Conservation (phyloP, 2,113 vertebrate species). For the Addax nasomaculatus region DNA sequence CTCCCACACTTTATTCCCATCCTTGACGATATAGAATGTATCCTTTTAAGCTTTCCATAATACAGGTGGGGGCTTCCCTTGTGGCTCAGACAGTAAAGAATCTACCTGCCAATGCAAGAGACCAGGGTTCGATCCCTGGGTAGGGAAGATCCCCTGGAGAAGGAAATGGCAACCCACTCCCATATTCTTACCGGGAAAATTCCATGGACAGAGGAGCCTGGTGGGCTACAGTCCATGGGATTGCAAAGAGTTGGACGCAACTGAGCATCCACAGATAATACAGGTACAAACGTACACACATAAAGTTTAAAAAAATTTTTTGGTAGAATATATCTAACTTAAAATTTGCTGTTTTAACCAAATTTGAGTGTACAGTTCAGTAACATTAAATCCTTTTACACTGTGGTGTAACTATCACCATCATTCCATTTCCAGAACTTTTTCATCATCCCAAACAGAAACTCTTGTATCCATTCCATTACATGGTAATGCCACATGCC, state of each 20-base stretch:
- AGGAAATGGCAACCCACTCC: background rate
- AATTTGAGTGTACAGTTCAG: background rate
- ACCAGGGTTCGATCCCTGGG: background rate
- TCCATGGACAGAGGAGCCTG: background rate
- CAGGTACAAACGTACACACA: rapidly evolving
- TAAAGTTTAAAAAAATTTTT: background rate
- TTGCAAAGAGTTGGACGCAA: background rate
- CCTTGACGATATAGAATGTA: rapidly evolving
- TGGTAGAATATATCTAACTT: background rate
- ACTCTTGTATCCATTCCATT: background rate
- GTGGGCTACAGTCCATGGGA: background rate
- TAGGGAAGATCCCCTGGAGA: background rate
- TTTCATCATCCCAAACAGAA: background rate
- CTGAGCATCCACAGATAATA: background rate
- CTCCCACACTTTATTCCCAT: too few species aligned
- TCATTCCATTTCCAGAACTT: background rate
- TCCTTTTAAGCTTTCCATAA: background rate
- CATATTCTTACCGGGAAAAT: background rate
- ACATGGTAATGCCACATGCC: background rate
- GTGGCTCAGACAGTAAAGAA: background rate
- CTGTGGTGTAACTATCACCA: background rate
- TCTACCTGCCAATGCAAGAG: background rate
- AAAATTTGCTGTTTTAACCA: background rate
- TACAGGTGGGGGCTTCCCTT: background rate
- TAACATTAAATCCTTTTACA: background rate